A percentile compares a stretch with the other conserved stretches of the same genome.
phyloP scores from a whole-genome alignment of 2,797 vertebrate genomes.

The Mormyrus proboscirostris region DNA sequence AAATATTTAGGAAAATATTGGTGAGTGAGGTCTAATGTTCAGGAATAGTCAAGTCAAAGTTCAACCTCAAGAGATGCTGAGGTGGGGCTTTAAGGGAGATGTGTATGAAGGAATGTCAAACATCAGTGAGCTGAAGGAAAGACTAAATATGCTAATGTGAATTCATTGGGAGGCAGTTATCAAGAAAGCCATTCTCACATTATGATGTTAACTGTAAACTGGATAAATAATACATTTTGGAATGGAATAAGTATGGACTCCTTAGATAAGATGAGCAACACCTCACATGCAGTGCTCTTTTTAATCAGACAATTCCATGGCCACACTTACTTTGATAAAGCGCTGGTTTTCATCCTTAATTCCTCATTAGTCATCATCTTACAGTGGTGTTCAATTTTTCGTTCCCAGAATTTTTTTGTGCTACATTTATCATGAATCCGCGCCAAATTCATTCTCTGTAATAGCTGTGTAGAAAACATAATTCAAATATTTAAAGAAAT shows the following conservation, averaged over 20 bases:
- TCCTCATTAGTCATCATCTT: slow-evolving; percentile 48
- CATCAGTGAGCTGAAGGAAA: neutral
- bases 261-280: neutral
- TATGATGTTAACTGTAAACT: neutral
- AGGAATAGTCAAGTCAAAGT: neutral
- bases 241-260: neutral
- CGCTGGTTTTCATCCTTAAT: slow-evolving; percentile 46
- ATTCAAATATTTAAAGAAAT: neutral
- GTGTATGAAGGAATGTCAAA: neutral
- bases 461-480: neutral
- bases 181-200: neutral
- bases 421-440: slow-evolving; percentile 56
- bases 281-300: neutral
- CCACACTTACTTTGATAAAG: slow-evolving; percentile 50
- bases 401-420: slow-evolving; percentile 58
- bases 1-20: neutral
- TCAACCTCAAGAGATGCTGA: neutral
- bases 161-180: neutral
- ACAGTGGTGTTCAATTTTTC: slow-evolving; percentile 49
- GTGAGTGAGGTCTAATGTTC: neutral
- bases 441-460: slow-evolving; percentile 53
- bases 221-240: neutral
- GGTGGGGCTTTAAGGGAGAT: neutral
- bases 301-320: neutral
- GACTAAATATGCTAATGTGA: neutral